These are phyloP conservation scores for Drosophila pseudoananassae DNA, from an alignment of 1,140 invertebrate genomes.

Conservation along the genomic window DNA sequence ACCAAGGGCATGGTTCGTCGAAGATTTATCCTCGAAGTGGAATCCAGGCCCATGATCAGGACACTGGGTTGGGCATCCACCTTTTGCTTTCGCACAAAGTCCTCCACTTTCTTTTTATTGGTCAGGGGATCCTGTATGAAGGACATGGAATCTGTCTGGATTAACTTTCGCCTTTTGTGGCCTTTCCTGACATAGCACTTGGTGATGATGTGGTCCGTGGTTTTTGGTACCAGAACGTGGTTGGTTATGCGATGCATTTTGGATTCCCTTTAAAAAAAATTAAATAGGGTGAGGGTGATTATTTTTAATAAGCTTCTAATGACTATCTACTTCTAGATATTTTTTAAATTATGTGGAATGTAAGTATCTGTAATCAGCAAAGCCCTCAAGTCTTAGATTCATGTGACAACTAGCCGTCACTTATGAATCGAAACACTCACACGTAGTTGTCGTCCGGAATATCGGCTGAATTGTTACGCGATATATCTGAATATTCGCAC, in stretches of 20 bases:
- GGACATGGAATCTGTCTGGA: slow-evolving; percentile 31
- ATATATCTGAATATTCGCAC: slow-evolving; percentile 23
- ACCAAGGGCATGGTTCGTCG: slow-evolving; percentile 44
- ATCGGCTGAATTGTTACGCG: not conserved
- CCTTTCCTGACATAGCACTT: slow-evolving; percentile 20
- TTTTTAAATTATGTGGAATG: too few relatives aligned
- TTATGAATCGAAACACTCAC: slow-evolving; percentile 9
- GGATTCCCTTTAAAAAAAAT: too few relatives aligned
- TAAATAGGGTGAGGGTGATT: too few relatives aligned
- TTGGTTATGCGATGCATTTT: not conserved
- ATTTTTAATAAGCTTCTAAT: too few relatives aligned
- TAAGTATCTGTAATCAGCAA: not conserved
- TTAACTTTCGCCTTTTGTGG: not conserved
- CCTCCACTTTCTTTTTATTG: not conserved
- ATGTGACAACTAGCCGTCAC: too few relatives aligned
- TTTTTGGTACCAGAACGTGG: slow-evolving; percentile 9
- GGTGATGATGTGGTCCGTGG: slow-evolving; percentile 18
- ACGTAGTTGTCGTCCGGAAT: slow-evolving; percentile 2
- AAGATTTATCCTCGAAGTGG: slow-evolving; percentile 73
- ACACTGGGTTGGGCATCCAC: slow-evolving; percentile 27
- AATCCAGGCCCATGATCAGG: slow-evolving; percentile 44
- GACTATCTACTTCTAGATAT: too few relatives aligned
- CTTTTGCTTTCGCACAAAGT: not conserved
- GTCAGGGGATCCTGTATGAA: slow-evolving; percentile 21
- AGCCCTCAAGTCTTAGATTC: too few relatives aligned